Conservation (phyloP, 2,888 invertebrate genomes). For the Melinaea menophilus region DNA sequence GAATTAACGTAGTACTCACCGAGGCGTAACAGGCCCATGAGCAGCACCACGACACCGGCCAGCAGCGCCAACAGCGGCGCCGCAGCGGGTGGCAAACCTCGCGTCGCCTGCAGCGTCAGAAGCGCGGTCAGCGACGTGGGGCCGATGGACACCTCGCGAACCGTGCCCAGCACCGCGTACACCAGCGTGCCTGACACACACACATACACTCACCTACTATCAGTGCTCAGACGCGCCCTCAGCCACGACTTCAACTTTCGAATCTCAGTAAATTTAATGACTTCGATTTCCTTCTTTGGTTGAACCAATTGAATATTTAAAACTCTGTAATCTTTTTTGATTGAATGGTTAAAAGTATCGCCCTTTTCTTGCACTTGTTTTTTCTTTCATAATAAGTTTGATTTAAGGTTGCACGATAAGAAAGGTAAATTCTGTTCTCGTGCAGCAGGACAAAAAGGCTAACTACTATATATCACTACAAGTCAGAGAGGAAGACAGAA, state of each 20-base stretch:
- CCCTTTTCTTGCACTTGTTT: too few relatives aligned
- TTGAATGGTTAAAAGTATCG: too few relatives aligned
- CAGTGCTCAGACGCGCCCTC: neutral
- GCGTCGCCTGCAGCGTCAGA: conserved; percentile 85
- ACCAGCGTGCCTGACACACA: conserved; percentile 83
- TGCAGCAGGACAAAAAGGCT: too few relatives aligned
- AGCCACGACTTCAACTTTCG: neutral
- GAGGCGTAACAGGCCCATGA: conserved; percentile 89
- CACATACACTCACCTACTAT: neutral
- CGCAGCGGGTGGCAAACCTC: conserved; percentile 83
- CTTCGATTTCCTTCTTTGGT: too few relatives aligned
- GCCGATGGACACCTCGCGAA: conserved; percentile 92
- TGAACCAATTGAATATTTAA: too few relatives aligned
- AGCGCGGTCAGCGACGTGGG: conserved; percentile 96
- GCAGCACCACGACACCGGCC: conserved; percentile 85
- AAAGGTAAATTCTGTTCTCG: too few relatives aligned
- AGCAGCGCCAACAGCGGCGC: conserved; percentile 87
- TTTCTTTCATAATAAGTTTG: too few relatives aligned
- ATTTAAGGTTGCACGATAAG: too few relatives aligned
- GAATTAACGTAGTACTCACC: conserved; percentile 72
- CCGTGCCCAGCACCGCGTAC: conserved; percentile 92
- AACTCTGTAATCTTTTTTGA: too few relatives aligned
- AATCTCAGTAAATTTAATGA: neutral
- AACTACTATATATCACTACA: too few relatives aligned
- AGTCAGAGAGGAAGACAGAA: neutral